phyloP scores from a whole-genome alignment of 2,797 vertebrate species.

The Intellagama lesueurii region DNA sequence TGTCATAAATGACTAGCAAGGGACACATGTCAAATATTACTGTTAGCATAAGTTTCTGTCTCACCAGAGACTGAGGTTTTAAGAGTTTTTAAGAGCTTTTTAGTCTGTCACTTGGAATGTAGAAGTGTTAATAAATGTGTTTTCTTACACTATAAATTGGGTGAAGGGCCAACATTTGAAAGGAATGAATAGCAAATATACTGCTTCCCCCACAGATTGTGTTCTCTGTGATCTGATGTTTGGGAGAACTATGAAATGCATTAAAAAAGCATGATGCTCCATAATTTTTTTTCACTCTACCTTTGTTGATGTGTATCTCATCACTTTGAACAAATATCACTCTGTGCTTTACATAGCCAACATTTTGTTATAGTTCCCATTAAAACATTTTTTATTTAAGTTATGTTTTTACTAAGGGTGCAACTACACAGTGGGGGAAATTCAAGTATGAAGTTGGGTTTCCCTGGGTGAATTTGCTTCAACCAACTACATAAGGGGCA shows the following conservation, averaged over 20 bases:
- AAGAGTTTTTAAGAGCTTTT: slow-evolving; percentile 15
- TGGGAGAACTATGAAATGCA: background rate
- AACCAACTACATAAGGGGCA: too few species aligned
- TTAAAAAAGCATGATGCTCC: background rate
- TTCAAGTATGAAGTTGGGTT: too few species aligned
- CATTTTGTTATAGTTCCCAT: background rate
- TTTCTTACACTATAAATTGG: slow-evolving; percentile 23
- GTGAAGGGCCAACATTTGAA: slow-evolving; percentile 18
- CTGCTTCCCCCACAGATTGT: slow-evolving; percentile 8
- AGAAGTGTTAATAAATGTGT: slow-evolving; percentile 41
- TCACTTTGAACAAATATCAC: background rate
- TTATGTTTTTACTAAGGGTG: slow-evolving; percentile 1
- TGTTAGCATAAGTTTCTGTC: slow-evolving; percentile 10
- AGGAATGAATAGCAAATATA: background rate
- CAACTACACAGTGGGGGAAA: too few species aligned
- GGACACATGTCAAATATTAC: background rate
- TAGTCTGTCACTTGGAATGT: slow-evolving; percentile 18
- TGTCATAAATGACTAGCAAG: slow-evolving; percentile 8
- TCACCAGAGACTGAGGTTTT: background rate
- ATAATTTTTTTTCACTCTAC: background rate
- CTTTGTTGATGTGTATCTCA: background rate
- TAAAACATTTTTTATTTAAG: background rate
- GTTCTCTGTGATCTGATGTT: background rate
- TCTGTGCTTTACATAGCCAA: background rate
- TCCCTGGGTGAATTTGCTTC: too few species aligned